Conservation (phyloP, 2,888 invertebrate genomes). For the Drosophila heteroneura region DNA sequence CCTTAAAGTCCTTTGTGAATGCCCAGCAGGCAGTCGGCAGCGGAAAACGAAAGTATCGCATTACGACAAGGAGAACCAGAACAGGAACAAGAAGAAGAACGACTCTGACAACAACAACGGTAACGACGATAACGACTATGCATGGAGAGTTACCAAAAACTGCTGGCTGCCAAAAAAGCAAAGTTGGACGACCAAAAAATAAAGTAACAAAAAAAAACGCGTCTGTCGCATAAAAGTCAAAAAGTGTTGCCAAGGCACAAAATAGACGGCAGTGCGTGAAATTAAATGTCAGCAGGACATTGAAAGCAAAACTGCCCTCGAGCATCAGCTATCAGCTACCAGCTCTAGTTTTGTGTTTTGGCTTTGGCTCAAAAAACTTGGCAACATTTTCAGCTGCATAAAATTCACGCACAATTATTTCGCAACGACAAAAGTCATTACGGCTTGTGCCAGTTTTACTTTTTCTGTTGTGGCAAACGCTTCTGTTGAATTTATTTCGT, state of each 20-base stretch:
- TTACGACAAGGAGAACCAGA: slow-evolving; percentile 15
- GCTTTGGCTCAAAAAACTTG: slow-evolving; percentile 39
- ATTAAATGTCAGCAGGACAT: slow-evolving; percentile 80
- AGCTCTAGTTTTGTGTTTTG: slow-evolving; percentile 9
- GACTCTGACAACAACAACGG: slow-evolving; percentile 6
- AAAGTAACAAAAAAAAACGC: slow-evolving; percentile 9
- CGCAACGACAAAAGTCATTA: slow-evolving; percentile 79
- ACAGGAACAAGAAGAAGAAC: background rate
- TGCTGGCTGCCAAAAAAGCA: slow-evolving; percentile 31
- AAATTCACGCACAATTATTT: slow-evolving; percentile 79
- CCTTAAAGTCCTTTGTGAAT: slow-evolving; percentile 41
- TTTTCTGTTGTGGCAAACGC: slow-evolving; percentile 51
- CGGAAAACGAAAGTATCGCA: slow-evolving; percentile 53
- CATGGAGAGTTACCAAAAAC: slow-evolving; percentile 23
- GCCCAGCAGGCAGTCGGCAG: slow-evolving; percentile 13
- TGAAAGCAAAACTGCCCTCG: slow-evolving; percentile 54
- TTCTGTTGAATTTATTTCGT: slow-evolving; percentile 68
- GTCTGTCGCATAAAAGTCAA: slow-evolving; percentile 71
- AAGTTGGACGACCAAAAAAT: slow-evolving; percentile 20
- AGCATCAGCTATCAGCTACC: slow-evolving; percentile 8
- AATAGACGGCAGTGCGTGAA: slow-evolving; percentile 79
- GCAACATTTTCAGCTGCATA: slow-evolving; percentile 44
- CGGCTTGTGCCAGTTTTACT: slow-evolving; percentile 46
- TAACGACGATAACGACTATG: slow-evolving; percentile 11
- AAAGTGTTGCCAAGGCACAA: slow-evolving; percentile 79